Base-by-base conservation (phyloP, 1,140 invertebrate genomes). In the Bombus affinis region DNA sequence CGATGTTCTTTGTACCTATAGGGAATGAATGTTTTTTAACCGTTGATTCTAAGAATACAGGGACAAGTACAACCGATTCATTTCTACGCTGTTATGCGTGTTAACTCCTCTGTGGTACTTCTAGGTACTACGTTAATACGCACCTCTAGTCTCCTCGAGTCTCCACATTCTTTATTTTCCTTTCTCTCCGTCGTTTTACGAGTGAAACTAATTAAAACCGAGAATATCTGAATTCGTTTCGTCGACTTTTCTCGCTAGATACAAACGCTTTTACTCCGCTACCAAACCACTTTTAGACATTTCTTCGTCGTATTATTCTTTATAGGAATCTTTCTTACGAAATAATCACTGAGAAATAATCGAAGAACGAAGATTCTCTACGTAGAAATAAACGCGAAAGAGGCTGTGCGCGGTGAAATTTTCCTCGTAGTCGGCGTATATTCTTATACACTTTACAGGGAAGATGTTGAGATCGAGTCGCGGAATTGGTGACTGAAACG, bases 401-500 rank as follows among this genome's bases (percentile, higher is more conserved):
- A 32, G 28, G 32, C 1, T 68, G n/a, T 3, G 10, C 1, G 1
- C 39, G 6, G 22, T 3, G 25, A 28, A 15, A 42, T 37, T 47
- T 35, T 13, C 2, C 32, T 32, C 10, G 10, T 37, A 42, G 12
- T 37, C 15, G 25, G n/a, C 8, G 28, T 39, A 47, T n/a, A 28
- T 44, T 53, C 18, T 53, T 53, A 22, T 53, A 57, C n/a, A 10
- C 47, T 28, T 71, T 13, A 65, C 22, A 2, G 42, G 13, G 13
- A 42, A 44, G 83, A 75, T 81, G 18, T 39, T 9, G 42, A 9
- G 15, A n/a, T 37, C 74, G 62, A 44, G 82, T 66, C 77, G 74
- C 47, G 47, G n/a, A 25, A 83, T 86, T 42, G 80, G 81, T 32
- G 82, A 88, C 65, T 86, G 85, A 86, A 92, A 92, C 91, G 91